Percentiles rank a stretch among this genome's conserved stretches.
Evolutionary conservation across 1,140 invertebrate species (phyloP).

Genomic region (Drosophila parabipectinata): DNA sequence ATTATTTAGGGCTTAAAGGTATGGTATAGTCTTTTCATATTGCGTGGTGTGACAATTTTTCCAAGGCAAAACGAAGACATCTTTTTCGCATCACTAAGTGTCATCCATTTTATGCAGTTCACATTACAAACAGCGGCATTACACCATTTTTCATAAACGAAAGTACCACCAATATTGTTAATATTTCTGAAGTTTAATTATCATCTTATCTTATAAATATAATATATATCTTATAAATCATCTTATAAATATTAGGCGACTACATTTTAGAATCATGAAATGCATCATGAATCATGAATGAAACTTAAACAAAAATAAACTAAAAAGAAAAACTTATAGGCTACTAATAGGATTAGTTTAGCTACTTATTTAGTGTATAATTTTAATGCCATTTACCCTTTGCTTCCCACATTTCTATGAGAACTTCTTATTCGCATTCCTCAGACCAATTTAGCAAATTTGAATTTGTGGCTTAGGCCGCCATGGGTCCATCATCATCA

Average conservation of each 20-base stretch:
- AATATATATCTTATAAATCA: too few species aligned
- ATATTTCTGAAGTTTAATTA: too few species aligned
- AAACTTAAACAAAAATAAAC: not conserved
- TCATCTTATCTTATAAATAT: too few species aligned
- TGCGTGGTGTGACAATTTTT: constrained; percentile 10
- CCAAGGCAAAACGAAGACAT: not conserved
- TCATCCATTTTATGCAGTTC: constrained; percentile 4
- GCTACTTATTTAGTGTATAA: not conserved
- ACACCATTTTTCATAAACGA: constrained; percentile 3
- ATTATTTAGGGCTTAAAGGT: constrained; percentile 1
- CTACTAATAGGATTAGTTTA: not conserved
- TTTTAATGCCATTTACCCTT: not conserved
- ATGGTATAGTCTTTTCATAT: constrained; percentile 7
- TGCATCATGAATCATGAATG: too few species aligned
- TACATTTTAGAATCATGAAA: too few species aligned
- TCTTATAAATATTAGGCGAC: too few species aligned
- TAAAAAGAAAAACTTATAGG: not conserved
- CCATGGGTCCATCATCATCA: constrained; percentile 29
- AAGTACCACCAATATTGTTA: too few species aligned
- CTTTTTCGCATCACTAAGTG: not conserved
- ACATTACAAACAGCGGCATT: not conserved
- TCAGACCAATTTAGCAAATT: constrained; percentile 42
- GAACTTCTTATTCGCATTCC: constrained; percentile 30
- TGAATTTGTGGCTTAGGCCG: constrained; percentile 49
- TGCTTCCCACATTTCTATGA: constrained; percentile 31